A percentile compares a stretch with the other conserved stretches of the same genome.
These are phyloP conservation scores for Oligia latruncula DNA, from an alignment of 2,888 invertebrate genomes.

Conservation along the genomic window DNA sequence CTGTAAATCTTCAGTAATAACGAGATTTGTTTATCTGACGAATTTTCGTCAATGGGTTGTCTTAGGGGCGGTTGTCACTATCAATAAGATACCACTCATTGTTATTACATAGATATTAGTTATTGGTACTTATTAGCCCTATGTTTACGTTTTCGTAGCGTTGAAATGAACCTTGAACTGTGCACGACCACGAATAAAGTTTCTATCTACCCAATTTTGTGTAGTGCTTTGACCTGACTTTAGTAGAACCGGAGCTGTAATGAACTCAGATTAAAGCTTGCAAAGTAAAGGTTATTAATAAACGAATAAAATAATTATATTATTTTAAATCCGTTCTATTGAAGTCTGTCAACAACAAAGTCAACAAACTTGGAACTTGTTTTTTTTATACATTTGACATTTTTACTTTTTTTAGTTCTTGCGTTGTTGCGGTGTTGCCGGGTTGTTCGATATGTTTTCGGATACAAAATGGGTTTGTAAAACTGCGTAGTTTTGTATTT, in stretches of 20 bases:
- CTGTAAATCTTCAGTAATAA: constrained; percentile 17
- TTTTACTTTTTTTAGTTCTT: neutral
- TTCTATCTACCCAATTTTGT: neutral
- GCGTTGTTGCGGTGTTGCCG: neutral
- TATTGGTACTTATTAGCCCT: neutral
- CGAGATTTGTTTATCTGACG: constrained; percentile 10
- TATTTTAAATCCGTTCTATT: neutral
- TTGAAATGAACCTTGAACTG: constrained; percentile 52
- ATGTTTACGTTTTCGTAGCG: constrained; percentile 26
- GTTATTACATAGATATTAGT: constrained; percentile 17
- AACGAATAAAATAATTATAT: neutral
- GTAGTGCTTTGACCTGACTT: neutral
- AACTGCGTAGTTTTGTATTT: neutral
- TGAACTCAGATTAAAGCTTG: neutral
- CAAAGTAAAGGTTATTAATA: neutral
- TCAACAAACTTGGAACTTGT: no score
- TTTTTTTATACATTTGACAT: neutral
- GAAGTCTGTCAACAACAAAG: neutral
- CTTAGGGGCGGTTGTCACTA: neutral
- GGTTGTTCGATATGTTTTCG: neutral
- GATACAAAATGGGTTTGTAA: neutral
- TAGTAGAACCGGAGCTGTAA: neutral
- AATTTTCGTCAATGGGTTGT: neutral
- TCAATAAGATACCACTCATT: constrained; percentile 25
- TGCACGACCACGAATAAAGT: constrained; percentile 9